Evolutionary conservation across 2,888 invertebrate genomes (phyloP).

Genomic region (Spisula solida): DNA sequence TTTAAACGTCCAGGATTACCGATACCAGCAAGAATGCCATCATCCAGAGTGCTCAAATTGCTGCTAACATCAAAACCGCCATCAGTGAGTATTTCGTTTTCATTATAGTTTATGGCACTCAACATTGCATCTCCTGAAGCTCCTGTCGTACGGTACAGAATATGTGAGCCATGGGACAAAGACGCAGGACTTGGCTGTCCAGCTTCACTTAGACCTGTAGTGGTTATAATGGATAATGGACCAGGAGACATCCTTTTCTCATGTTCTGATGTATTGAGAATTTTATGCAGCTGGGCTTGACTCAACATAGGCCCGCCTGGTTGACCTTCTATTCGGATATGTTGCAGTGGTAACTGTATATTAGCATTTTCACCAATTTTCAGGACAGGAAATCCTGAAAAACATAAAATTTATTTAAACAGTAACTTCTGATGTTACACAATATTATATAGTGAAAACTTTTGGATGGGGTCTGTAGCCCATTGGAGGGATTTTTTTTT

Average conservation of each 20-base stretch:
- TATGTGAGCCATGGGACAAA: conserved; percentile 76
- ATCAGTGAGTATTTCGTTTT: conserved; percentile 86
- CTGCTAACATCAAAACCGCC: conserved; percentile 85
- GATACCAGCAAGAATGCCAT: conserved; percentile 83
- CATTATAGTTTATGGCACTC: conserved; percentile 87
- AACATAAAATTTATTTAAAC: too few species aligned
- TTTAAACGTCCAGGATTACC: conserved; percentile 79
- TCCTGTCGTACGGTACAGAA: conserved; percentile 80
- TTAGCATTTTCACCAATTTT: conserved; percentile 60
- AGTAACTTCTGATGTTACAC: too few species aligned
- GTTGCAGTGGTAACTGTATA: conserved; percentile 58
- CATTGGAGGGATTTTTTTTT: too few species aligned
- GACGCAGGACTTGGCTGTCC: conserved; percentile 85
- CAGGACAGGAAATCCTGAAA: conserved; percentile 64
- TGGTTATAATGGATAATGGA: conserved; percentile 66
- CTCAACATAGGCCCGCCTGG: conserved; percentile 68
- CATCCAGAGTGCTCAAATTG: conserved; percentile 83
- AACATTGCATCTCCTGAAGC: conserved; percentile 87
- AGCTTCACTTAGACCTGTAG: conserved; percentile 74
- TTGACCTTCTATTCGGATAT: conserved; percentile 68
- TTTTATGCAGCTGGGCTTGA: conserved; percentile 69
- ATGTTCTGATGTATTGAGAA: conserved; percentile 58
- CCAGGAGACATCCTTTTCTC: conserved; percentile 67
- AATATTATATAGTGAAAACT: neutral
- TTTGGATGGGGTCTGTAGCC: too few species aligned